Base-by-base conservation (phyloP, 2,113 vertebrate genomes). In the Scalopus aquaticus region DNA sequence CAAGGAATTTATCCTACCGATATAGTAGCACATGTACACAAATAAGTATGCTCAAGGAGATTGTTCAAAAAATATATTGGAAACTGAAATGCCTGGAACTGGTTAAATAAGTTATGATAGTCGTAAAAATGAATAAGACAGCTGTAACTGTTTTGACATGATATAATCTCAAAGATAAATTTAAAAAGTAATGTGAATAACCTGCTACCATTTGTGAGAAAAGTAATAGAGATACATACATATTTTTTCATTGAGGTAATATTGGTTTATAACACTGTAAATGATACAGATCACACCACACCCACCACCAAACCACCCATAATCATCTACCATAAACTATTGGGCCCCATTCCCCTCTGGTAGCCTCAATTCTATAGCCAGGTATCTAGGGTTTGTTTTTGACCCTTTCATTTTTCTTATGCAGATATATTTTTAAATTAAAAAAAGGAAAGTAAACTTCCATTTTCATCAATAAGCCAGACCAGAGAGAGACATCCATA, bases 401-500 rank as follows among this genome's bases (percentile, higher is more conserved):
- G n/a, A n/a, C n/a, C n/a, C n/a, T n/a, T n/a, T n/a, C n/a, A n/a
- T n/a, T n/a, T n/a, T n/a, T n/a, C n/a, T n/a, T n/a, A n/a, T 44
- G 44, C 13, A 54, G 65, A 49, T 46, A 69, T 10, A 56, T n/a
- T 42, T 76, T 64, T 72, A 72, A 64, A 6, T 77, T 28, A 70
- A 90, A 90, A 26, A 51, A 39, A 54, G 28, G n/a, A 79, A 70
- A 37, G 42, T 37, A 76, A 92, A 76, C 22, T 79, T 51, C 54
- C 30, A 11, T 84, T 95, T 85, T 73, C 32, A 73, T 78, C 44
- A 93, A 35, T 65, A 72, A 92, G 78, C 16, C 54, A 91, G 56
- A 79, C 90, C 60, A 88, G 78, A 83, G 19, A 69, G 74, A 92
- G 44, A 81, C 81, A 88, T 37, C 56, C 77, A 74, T 82, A 88